Evolutionary conservation across 2,888 invertebrate genomes (phyloP).

Genomic region (Drosophila dives): DNA sequence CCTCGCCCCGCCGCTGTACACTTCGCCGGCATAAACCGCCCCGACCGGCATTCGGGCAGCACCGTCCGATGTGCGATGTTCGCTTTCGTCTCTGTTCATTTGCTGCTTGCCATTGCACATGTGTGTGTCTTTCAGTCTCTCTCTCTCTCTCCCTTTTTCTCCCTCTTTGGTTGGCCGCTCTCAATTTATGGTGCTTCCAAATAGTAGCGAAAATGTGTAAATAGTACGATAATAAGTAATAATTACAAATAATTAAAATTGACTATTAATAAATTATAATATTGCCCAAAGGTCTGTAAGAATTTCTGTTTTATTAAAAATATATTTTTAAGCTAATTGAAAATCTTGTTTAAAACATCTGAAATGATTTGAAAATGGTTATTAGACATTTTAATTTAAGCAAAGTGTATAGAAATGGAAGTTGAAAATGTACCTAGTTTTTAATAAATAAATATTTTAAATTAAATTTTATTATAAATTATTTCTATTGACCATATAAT

Average conservation of each 20-base stretch:
- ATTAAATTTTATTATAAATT: not conserved
- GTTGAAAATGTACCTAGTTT: not conserved
- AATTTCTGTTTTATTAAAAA: not conserved
- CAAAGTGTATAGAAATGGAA: too few species aligned
- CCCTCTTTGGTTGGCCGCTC: slow-evolving; percentile 17
- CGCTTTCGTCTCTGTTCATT: slow-evolving; percentile 57
- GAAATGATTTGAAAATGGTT: not conserved
- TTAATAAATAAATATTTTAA: not conserved
- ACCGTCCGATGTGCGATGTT: slow-evolving; percentile 16
- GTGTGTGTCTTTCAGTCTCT: slow-evolving; percentile 50
- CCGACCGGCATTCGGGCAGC: slow-evolving; percentile 48
- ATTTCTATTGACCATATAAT: not conserved
- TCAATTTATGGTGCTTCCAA: slow-evolving; percentile 5
- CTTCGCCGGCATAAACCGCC: slow-evolving; percentile 33
- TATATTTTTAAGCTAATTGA: not conserved
- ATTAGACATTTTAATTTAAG: not conserved
- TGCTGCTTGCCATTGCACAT: slow-evolving; percentile 48
- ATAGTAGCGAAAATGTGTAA: slow-evolving; percentile 37
- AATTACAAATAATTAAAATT: not conserved
- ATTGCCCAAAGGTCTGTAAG: not conserved
- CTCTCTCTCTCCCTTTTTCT: slow-evolving; percentile 15
- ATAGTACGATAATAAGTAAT: slow-evolving; percentile 19
- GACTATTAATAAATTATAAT: not conserved
- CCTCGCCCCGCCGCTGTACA: not conserved
- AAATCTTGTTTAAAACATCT: not conserved